Evolutionary conservation across 2,797 vertebrate genomes (phyloP), one percentile per base, ranked within the genome.

Genomic region (Halcyon leucocephala): DNA sequence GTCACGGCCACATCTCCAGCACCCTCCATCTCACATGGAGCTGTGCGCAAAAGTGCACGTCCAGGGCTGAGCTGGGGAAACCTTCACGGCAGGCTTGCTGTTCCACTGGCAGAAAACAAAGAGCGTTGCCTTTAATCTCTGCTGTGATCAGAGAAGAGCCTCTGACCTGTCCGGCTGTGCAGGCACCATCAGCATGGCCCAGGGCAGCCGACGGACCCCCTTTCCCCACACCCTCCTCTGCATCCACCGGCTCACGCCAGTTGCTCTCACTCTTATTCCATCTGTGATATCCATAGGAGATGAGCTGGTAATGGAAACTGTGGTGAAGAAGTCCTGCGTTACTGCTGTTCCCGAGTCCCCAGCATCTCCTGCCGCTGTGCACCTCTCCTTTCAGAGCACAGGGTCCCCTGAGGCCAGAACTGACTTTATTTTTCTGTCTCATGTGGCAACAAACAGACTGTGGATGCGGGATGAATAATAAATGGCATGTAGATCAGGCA

Each of bases 391-490:
- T 14, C 78, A 55, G 37, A 94, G 94, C 70, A 3, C 62, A 13
- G 64, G 52, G 22, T 71, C 25, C 66, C 94, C 69, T 10, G 88
- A 94, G 92, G 83, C 81, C 80, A 37, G 72, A 37, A 76, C 69
- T 80, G 96, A 89, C 65, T 93, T 77, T 87, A 61, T 94, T 86
- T 86, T 81, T 84, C 86, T 24, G 55, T 64, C 73, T 93, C 86
- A 66, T 7, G 62, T 9, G n/a, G 89, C 91, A 86, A 35, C 58
- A 64, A 82, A 55, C 82, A 93, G 93, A 15, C 24, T 37, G 70
- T 49, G 91, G 86, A 82, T 60, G 78, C 44, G 19, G 52, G 37
- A 49, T 9, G 82, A 88, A 90, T 89, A 72, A 82, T 41, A 94
- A 92, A 79, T 39, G 78, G 52, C 66, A 24, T 25, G 57, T 6